Percentiles rank a stretch among this genome's conserved stretches.
Conservation (phyloP, 2,113 vertebrate genomes). For the Corythaixoides concolor region DNA sequence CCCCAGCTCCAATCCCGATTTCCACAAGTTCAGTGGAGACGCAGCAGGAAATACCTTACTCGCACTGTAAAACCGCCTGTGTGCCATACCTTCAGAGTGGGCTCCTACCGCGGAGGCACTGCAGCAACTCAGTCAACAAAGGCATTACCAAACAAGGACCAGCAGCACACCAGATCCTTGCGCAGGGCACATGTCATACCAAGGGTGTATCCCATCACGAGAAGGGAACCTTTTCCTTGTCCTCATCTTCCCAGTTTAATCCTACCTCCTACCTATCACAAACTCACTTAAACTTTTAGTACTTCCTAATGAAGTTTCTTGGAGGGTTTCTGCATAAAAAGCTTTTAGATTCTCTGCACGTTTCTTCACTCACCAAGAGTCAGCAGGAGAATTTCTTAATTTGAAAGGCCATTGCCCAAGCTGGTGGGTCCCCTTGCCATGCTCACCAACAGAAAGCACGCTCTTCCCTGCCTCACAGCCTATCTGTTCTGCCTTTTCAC, state of each 20-base stretch:
- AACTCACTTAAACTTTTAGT: background rate
- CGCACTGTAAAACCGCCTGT: background rate
- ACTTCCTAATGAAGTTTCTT: background rate
- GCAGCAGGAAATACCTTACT: conserved; percentile 11
- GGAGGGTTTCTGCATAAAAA: background rate
- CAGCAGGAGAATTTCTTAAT: background rate
- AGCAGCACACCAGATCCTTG: background rate
- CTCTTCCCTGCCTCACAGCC: background rate
- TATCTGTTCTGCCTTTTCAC: background rate
- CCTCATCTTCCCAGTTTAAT: background rate
- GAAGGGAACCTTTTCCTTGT: background rate
- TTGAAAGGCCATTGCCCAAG: background rate
- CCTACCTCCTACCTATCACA: background rate
- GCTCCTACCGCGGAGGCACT: background rate
- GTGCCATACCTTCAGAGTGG: background rate
- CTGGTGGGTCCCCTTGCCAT: background rate
- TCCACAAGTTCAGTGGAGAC: background rate
- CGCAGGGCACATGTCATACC: background rate
- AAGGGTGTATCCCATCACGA: rapidly evolving
- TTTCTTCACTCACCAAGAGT: background rate
- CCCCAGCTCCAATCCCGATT: background rate
- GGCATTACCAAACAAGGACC: background rate
- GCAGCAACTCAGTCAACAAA: rapidly evolving
- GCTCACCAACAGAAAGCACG: background rate
- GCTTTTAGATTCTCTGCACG: background rate